Conservation (phyloP, 2,888 invertebrate genomes). For the Acrobasis consociella region DNA sequence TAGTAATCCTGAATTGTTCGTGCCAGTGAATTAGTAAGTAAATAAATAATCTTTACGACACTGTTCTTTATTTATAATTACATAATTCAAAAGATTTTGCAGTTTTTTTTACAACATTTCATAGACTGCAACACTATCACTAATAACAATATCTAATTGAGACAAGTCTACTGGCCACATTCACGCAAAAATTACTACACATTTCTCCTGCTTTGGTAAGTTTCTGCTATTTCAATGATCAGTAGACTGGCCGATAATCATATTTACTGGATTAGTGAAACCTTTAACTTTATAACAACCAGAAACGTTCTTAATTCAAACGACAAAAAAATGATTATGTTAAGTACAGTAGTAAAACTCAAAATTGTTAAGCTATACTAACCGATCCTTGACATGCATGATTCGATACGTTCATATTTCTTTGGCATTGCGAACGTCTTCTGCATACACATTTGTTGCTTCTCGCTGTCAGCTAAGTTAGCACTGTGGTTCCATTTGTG, state of each 20-base stretch:
- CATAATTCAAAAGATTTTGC: neutral
- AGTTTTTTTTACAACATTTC: slow-evolving; percentile 12
- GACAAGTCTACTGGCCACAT: slow-evolving; percentile 5
- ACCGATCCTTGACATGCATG: slow-evolving; percentile 32
- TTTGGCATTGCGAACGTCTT: slow-evolving; percentile 41
- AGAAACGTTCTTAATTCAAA: too few relatives aligned
- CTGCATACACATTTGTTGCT: slow-evolving; percentile 36
- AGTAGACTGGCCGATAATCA: neutral
- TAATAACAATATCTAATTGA: slow-evolving; percentile 2
- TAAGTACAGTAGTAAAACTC: neutral
- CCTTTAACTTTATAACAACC: too few relatives aligned
- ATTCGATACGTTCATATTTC: slow-evolving; percentile 38
- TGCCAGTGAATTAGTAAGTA: too few relatives aligned
- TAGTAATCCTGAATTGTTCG: too few relatives aligned
- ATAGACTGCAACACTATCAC: slow-evolving; percentile 16
- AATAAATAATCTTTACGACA: neutral
- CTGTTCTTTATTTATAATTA: neutral
- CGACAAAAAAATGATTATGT: neutral
- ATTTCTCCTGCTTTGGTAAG: neutral
- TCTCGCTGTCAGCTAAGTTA: slow-evolving; percentile 27
- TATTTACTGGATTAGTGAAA: neutral
- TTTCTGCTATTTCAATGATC: neutral
- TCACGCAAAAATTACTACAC: neutral
- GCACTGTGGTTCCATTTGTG: slow-evolving; percentile 44
- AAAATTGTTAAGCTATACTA: neutral